A percentile compares a stretch with the other conserved stretches of the same genome.
These are phyloP conservation scores for Himalopsyche phryganea DNA, from an alignment of 1,140 invertebrate genomes.

Conservation along the genomic window DNA sequence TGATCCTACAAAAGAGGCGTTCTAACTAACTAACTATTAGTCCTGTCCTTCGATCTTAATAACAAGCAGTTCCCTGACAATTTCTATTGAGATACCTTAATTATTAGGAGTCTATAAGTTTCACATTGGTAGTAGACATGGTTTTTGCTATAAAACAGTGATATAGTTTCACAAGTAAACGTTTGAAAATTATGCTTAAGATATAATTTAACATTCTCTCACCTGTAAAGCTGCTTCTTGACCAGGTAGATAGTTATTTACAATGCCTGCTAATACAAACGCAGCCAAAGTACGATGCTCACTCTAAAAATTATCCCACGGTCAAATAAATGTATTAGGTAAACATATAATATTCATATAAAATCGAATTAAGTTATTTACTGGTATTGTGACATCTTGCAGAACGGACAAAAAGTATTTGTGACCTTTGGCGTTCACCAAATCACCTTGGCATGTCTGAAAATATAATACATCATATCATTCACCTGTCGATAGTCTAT, in stretches of 20 bases:
- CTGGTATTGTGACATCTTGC: slow-evolving; percentile 77
- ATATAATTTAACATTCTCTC: no score
- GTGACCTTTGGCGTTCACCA: slow-evolving; percentile 92
- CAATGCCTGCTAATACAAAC: slow-evolving; percentile 88
- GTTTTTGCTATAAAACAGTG: no score
- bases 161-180: no score
- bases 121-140: no score
- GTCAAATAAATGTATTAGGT: background rate
- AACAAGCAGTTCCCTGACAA: no score
- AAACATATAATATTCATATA: background rate
- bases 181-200: no score
- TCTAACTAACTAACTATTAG: no score
- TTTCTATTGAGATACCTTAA: no score
- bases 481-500: no score
- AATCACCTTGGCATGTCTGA: slow-evolving; percentile 89
- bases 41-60: no score
- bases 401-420: slow-evolving; percentile 92
- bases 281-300: slow-evolving; percentile 86
- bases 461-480: slow-evolving; percentile 38
- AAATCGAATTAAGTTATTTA: slow-evolving; percentile 48
- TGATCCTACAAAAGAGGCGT: no score
- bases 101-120: no score
- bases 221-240: slow-evolving; percentile 77
- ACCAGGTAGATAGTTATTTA: slow-evolving; percentile 82
- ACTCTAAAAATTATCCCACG: slow-evolving; percentile 52